Evolutionary conservation across 1,140 invertebrate genomes (phyloP).

Genomic region (Drosophila kurseongensis): DNA sequence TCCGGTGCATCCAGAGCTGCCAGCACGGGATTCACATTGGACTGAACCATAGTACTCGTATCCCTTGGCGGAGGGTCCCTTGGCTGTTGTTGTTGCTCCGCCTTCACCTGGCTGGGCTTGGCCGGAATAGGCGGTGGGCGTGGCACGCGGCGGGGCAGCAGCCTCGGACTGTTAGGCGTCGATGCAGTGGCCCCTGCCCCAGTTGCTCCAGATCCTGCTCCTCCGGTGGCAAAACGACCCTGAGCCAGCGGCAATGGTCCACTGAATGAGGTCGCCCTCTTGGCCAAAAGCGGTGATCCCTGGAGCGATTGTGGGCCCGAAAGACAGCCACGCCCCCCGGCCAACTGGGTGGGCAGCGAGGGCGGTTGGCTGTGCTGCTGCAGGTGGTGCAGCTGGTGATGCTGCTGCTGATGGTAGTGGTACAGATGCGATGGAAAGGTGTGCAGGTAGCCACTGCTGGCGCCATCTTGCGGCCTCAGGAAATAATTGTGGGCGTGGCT

Average conservation of each 20-base stretch:
- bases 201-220: background rate
- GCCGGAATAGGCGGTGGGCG: conserved; percentile 86
- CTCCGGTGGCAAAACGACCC: conserved; percentile 26
- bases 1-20: conserved; percentile 70
- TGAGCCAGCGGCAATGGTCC: conserved; percentile 71
- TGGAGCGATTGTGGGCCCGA: conserved; percentile 70
- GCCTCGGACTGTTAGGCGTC: conserved; percentile 89
- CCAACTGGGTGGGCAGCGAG: conserved; percentile 57
- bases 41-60: background rate
- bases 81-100: background rate
- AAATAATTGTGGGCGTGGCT: conserved; percentile 71
- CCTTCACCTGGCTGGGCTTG: conserved; percentile 57
- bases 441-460: conserved; percentile 57
- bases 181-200: conserved; percentile 85
- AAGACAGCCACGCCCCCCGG: conserved; percentile 22
- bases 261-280: conserved; percentile 80
- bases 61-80: background rate
- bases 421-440: conserved; percentile 72
- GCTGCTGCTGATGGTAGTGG: conserved; percentile 52
- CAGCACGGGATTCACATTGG: conserved; percentile 54
- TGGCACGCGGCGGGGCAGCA: conserved; percentile 87
- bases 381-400: conserved; percentile 30
- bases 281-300: conserved; percentile 73
- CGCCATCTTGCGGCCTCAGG: conserved; percentile 65
- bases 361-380: conserved; percentile 61